Evolutionary conservation across 2,888 invertebrate genomes (phyloP), one percentile per base, ranked within the genome.

Genomic region (Oscheius sp.): DNA sequence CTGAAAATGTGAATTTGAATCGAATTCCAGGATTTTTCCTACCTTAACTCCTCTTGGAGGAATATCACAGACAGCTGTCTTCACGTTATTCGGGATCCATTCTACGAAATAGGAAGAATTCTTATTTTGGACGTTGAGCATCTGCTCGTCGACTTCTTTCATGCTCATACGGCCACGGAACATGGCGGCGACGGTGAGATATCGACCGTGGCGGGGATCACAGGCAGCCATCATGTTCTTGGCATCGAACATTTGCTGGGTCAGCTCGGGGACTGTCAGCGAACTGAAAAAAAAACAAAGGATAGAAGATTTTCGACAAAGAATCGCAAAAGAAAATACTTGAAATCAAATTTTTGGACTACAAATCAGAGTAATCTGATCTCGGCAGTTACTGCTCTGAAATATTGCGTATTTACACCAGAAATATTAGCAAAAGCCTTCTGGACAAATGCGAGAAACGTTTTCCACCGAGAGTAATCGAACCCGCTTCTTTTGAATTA

Each of bases 81-180:
- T 66, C 5, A 66, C 66, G 52, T 87, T 87, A 76, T 87, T 86
- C 9, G 87, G 87, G 64, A 96, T 95, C 95, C 95, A 93, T 90
- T 93, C 93, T 2, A 93, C 93, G 89, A 93, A 93, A 91, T 93
- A 93, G 81, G 92, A 92, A 88, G 93, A 93, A 91, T 96, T 96
- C 91, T 96, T 96, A 91, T 94, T 95, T 89, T 95, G 95, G 86
- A 96, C 94, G 90, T 94, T 95, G 83, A 96, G 92, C 95, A 96
- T 96, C 89, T 93, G 93, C 77, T 93, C 93, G 85, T 93, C 93
- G 86, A 93, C 93, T 82, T 92, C 92, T 88, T 87, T 52, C n/a
- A 77, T 53, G 27, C 41, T 64, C 43, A 64, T 49, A 1, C 49
- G 27, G 1, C 52, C 61, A 5, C 61, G 61, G 45, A 61, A 61